phyloP scores from a whole-genome alignment of 2,888 invertebrate species.

The Drosophila colorata region DNA sequence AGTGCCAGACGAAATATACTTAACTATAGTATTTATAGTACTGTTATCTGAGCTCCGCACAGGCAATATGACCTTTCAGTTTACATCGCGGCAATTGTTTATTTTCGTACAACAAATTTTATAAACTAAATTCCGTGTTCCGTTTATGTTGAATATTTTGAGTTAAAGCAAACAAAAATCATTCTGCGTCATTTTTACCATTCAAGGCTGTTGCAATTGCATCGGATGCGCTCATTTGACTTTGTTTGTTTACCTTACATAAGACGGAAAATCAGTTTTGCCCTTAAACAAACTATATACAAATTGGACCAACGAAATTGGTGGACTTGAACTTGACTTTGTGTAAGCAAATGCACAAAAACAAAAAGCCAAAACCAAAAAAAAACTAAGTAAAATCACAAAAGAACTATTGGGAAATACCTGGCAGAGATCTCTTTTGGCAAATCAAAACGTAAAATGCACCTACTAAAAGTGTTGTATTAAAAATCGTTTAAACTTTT shows the following conservation, averaged over 20 bases:
- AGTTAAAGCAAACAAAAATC: constrained; percentile 6
- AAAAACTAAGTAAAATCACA: constrained; percentile 21
- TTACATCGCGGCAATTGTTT: not conserved
- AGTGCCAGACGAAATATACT: constrained; percentile 10
- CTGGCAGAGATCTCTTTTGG: constrained; percentile 70
- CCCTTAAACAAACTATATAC: constrained; percentile 57
- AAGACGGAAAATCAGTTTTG: constrained; percentile 34
- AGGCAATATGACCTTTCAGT: constrained; percentile 17
- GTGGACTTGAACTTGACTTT: constrained; percentile 76
- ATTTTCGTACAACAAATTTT: not conserved
- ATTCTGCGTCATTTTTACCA: constrained; percentile 19
- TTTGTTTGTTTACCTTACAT: constrained; percentile 68
- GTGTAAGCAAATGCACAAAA: constrained; percentile 16
- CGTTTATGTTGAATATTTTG: constrained; percentile 7
- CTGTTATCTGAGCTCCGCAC: constrained; percentile 31
- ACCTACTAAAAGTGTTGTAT: constrained; percentile 42
- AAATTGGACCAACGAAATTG: constrained; percentile 18
- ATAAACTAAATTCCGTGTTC: constrained; percentile 1
- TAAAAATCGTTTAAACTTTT: constrained; percentile 59
- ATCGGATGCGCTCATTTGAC: constrained; percentile 53
- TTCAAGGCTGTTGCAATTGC: constrained; percentile 59
- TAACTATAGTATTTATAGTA: constrained; percentile 31
- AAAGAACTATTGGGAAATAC: constrained; percentile 67
- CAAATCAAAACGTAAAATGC: constrained; percentile 54
- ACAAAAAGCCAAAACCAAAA: constrained; percentile 3